Percentiles rank a stretch among this genome's conserved stretches.
Conservation (phyloP, 2,113 vertebrate species). For the Lagopus leucura region DNA sequence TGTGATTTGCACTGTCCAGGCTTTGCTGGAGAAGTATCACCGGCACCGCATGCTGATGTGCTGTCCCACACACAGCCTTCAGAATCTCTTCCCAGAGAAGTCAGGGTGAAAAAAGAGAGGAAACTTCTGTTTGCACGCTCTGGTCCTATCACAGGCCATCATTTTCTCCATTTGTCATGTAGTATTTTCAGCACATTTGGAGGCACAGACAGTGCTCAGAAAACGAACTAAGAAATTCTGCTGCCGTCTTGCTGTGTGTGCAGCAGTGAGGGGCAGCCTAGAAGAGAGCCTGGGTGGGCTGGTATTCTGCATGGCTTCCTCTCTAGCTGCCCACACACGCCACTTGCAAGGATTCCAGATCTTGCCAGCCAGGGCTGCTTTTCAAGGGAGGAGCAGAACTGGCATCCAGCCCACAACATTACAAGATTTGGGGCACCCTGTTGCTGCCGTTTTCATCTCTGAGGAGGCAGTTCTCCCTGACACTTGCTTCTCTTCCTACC, state of each 20-base stretch:
- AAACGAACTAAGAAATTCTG: neutral
- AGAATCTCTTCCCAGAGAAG: neutral
- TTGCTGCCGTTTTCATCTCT: constrained; percentile 41
- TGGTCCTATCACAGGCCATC: neutral
- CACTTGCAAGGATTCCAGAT: neutral
- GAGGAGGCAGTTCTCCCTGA: constrained; percentile 2
- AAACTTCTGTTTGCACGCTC: neutral
- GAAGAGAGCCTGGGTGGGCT: constrained; percentile 33
- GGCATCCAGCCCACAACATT: constrained; percentile 9
- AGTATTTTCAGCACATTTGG: neutral
- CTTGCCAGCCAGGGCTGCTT: neutral
- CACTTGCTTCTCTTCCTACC: constrained; percentile 53
- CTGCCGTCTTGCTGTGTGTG: neutral
- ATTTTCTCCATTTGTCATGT: neutral
- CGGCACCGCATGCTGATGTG: neutral
- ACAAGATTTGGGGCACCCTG: constrained; percentile 29
- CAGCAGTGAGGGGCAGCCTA: neutral
- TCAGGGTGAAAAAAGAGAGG: neutral
- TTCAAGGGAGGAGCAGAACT: neutral
- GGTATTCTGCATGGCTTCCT: neutral
- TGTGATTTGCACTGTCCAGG: neutral
- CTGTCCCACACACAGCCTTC: neutral
- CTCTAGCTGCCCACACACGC: constrained; percentile 7
- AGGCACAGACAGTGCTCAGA: neutral
- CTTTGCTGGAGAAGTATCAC: neutral